phyloP scores from a whole-genome alignment of 2,797 vertebrate species.

The Platyrinchus mystaceus region DNA sequence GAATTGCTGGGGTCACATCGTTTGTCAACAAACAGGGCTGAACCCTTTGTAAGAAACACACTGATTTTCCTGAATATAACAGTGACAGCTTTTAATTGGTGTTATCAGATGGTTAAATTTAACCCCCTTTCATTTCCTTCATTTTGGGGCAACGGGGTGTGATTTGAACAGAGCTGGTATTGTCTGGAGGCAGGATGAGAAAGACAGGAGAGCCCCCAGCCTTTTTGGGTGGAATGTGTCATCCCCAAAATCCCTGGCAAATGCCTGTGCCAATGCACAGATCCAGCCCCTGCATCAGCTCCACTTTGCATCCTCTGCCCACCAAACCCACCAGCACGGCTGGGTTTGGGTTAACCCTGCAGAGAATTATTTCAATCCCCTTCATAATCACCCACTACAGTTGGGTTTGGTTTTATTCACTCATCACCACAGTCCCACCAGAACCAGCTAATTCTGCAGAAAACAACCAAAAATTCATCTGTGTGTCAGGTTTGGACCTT shows the following conservation, averaged over 20 bases:
- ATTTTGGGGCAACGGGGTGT: not conserved
- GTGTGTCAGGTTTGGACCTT: not conserved
- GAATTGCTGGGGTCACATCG: not conserved
- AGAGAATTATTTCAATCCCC: not conserved
- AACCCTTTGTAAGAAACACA: not conserved
- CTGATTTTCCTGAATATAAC: not conserved
- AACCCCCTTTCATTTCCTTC: not conserved
- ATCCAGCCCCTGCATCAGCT: accelerated
- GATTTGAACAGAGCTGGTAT: not conserved
- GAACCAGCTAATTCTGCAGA: not conserved
- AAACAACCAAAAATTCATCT: not conserved
- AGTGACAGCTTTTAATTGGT: not conserved
- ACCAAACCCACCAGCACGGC: not conserved
- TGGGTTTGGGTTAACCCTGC: not conserved
- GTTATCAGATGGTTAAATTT: not conserved
- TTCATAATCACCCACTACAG: accelerated
- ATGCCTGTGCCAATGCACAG: not conserved
- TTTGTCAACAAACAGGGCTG: not conserved
- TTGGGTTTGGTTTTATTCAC: not conserved
- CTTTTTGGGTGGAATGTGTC: not conserved
- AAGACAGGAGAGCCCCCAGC: not conserved
- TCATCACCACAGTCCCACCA: not conserved
- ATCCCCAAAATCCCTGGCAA: not conserved
- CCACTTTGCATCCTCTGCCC: not conserved
- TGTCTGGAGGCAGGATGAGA: not conserved